Conservation (phyloP, 2,888 invertebrate species). For the Drosophila gaucha region DNA sequence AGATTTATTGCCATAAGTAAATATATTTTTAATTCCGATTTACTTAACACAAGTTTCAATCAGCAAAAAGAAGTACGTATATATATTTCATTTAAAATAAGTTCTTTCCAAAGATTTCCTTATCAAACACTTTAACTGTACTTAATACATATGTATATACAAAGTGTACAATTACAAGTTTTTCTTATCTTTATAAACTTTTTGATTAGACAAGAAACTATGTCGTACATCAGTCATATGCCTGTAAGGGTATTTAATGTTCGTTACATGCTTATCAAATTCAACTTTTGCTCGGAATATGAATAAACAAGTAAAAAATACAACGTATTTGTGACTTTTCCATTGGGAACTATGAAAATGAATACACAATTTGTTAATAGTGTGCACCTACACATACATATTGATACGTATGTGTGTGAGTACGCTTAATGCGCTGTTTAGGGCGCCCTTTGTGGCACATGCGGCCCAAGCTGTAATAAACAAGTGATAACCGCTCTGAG, state of each 20-base stretch:
- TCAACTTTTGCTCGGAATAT: neutral
- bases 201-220: neutral
- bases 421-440: constrained; percentile 29
- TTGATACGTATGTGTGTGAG: constrained; percentile 3
- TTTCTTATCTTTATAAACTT: neutral
- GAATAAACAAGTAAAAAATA: constrained; percentile 12
- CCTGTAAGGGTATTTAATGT: constrained; percentile 1
- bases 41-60: no score
- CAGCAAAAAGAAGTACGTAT: neutral
- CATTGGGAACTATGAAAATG: constrained; percentile 41
- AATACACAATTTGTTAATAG: constrained; percentile 58
- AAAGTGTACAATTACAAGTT: neutral
- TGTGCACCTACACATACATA: constrained; percentile 7
- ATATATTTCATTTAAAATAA: neutral
- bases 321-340: constrained; percentile 34
- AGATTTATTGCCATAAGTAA: no score
- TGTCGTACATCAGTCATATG: neutral
- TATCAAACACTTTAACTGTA: no score
- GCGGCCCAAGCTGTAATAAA: constrained; percentile 18
- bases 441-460: constrained; percentile 51
- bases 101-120: neutral
- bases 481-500: constrained; percentile 42
- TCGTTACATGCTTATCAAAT: neutral
- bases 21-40: neutral
- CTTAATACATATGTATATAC: neutral